These are phyloP conservation scores for Nerophis lumbriciformis DNA, from an alignment of 2,113 vertebrate species.

Conservation along the genomic window DNA sequence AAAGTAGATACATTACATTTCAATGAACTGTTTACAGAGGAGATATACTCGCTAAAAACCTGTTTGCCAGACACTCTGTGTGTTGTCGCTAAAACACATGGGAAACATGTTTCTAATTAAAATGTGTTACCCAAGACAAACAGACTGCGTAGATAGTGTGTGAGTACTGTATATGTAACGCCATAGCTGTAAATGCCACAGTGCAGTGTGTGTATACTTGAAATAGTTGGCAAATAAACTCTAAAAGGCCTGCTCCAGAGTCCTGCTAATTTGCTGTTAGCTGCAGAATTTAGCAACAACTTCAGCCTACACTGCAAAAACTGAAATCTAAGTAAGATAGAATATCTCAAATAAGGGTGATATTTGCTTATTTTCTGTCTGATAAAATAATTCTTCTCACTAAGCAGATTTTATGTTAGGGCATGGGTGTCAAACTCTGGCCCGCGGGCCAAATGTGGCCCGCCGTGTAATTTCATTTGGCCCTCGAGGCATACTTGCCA, in stretches of 20 bases:
- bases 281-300: neutral
- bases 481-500: too few species aligned
- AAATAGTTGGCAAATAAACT: slow-evolving; percentile 6
- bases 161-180: neutral
- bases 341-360: too few species aligned
- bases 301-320: neutral
- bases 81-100: neutral
- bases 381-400: too few species aligned
- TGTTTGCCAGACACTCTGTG: neutral
- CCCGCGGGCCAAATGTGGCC: too few species aligned
- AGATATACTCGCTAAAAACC: neutral
- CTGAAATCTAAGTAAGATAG: too few species aligned
- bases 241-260: neutral
- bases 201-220: neutral
- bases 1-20: slow-evolving; percentile 24
- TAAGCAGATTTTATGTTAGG: too few species aligned
- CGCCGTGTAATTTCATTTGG: too few species aligned
- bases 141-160: neutral
- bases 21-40: neutral
- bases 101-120: neutral
- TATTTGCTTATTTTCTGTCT: too few species aligned
- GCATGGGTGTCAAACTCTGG: too few species aligned
- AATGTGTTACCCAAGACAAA: neutral
- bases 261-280: neutral
- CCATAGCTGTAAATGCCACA: neutral